These are phyloP conservation scores for Sebastes melanostomus DNA, from an alignment of 2,797 vertebrate genomes.

Conservation along the genomic window DNA sequence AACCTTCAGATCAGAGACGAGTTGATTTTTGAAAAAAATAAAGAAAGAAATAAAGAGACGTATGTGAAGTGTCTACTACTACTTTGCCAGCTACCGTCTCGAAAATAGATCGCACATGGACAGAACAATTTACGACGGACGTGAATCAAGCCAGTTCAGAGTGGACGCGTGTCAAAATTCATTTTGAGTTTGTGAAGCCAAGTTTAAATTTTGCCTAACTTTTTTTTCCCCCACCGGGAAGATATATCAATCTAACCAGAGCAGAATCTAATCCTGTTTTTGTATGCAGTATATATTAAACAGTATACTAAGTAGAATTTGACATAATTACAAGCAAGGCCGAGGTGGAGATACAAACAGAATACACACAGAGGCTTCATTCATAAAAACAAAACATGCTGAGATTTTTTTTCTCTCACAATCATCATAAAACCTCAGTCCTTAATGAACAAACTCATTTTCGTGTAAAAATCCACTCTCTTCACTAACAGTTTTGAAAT, in stretches of 20 bases:
- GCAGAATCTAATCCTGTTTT: neutral
- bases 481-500: neutral
- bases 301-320: neutral
- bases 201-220: neutral
- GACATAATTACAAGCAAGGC: neutral
- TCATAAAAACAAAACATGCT: neutral
- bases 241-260: neutral
- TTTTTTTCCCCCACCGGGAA: neutral
- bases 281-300: neutral
- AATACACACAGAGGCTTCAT: neutral
- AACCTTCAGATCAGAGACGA: slow-evolving; percentile 43
- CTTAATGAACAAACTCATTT: neutral
- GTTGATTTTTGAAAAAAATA: slow-evolving; percentile 21
- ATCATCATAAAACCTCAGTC: neutral
- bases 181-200: neutral
- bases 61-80: slow-evolving; percentile 23
- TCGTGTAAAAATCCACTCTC: neutral
- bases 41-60: slow-evolving; percentile 22
- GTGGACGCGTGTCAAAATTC: neutral
- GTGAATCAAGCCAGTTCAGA: slow-evolving; percentile 11
- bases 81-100: slow-evolving; percentile 36
- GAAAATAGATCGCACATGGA: slow-evolving; percentile 32
- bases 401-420: neutral
- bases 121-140: neutral
- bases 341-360: neutral